These are phyloP conservation scores for Trichacis sp. DNA, from an alignment of 2,888 invertebrate genomes.

Conservation along the genomic window DNA sequence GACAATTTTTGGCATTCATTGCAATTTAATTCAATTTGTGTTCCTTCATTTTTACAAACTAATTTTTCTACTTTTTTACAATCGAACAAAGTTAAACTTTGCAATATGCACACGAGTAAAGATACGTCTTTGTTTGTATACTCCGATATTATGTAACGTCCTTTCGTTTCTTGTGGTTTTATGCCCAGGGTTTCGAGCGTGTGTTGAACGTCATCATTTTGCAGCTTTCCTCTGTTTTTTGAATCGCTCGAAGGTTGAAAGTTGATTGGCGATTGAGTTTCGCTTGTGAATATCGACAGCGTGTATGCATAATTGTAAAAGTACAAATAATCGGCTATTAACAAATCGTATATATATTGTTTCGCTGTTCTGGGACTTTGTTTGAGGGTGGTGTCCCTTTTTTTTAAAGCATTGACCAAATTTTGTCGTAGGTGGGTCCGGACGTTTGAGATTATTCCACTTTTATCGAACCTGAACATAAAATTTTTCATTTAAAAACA, in stretches of 20 bases:
- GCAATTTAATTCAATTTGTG: conserved; percentile 30
- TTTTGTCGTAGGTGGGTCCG: conserved; percentile 64
- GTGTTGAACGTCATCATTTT: conserved; percentile 60
- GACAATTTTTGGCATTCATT: conserved; percentile 40
- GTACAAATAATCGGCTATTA: conserved; percentile 65
- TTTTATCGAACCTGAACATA: conserved; percentile 62
- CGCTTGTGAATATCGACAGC: conserved; percentile 65
- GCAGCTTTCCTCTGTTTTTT: conserved; percentile 51
- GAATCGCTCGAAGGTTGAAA: conserved; percentile 49
- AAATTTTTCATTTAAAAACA: neutral
- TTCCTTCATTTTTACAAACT: conserved; percentile 19
- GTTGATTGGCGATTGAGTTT: conserved; percentile 62
- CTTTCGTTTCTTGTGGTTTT: conserved; percentile 50
- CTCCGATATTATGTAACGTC: conserved; percentile 55
- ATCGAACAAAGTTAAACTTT: conserved; percentile 42
- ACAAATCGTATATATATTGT: conserved; percentile 64
- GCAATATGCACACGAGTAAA: conserved; percentile 60
- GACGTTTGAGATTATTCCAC: conserved; percentile 64
- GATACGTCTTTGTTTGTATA: conserved; percentile 55
- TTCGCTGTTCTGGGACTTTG: conserved; percentile 59
- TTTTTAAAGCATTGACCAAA: conserved; percentile 62
- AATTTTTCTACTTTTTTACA: conserved; percentile 1
- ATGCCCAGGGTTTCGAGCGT: conserved; percentile 63
- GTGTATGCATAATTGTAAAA: conserved; percentile 64
- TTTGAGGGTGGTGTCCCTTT: conserved; percentile 53